Conservation (phyloP, 1,140 invertebrate genomes). For the Bombus superbus region DNA sequence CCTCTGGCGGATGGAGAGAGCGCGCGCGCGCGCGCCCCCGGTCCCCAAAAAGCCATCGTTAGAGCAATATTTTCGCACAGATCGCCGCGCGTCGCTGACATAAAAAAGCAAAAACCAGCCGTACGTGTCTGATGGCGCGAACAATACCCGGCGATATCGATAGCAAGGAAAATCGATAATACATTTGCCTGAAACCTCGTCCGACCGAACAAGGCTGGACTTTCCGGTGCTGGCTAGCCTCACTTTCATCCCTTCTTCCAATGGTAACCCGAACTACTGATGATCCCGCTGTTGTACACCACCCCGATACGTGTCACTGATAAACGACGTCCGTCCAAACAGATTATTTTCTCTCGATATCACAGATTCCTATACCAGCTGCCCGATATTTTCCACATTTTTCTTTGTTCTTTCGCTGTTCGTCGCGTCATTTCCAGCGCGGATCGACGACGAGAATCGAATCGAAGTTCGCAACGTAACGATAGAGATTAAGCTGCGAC, state of each 20-base stretch:
- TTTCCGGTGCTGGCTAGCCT: background rate
- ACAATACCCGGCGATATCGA: constrained; percentile 45
- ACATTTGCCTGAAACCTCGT: constrained; percentile 33
- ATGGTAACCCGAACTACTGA: constrained; percentile 12
- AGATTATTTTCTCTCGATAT: constrained; percentile 43
- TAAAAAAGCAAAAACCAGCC: constrained; percentile 36
- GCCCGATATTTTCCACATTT: background rate
- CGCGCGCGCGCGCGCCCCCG: background rate
- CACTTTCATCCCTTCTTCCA: constrained; percentile 43
- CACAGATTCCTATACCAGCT: background rate
- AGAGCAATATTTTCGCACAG: constrained; percentile 66
- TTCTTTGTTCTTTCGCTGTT: background rate
- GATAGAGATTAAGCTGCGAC: too few species aligned
- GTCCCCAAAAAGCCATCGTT: constrained; percentile 60
- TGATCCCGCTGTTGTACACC: background rate
- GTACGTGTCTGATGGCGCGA: constrained; percentile 20
- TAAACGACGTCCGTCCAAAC: constrained; percentile 40
- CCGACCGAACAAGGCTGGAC: background rate
- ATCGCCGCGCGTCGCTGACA: constrained; percentile 30
- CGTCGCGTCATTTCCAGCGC: background rate
- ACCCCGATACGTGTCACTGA: constrained; percentile 23
- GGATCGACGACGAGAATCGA: background rate
- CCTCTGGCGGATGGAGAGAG: background rate
- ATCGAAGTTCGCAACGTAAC: background rate
- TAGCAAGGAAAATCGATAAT: constrained; percentile 62